Evolutionary conservation across 1,140 invertebrate species (phyloP).

Genomic region (Zaprionus camerounensis): DNA sequence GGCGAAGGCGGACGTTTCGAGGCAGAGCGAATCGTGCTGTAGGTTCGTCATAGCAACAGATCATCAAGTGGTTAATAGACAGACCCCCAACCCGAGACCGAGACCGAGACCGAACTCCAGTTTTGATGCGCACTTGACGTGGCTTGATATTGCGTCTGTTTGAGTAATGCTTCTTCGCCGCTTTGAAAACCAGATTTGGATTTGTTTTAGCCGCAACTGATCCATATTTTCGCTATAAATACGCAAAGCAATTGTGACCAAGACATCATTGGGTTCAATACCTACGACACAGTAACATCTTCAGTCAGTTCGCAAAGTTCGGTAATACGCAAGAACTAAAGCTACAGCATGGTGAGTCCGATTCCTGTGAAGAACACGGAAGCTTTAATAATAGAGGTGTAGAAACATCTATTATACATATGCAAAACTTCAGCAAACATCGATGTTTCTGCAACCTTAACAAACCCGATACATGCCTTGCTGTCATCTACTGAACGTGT

Average conservation of each 20-base stretch:
- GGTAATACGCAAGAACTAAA: constrained; percentile 40
- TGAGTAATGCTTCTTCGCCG: constrained; percentile 31
- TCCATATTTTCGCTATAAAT: constrained; percentile 65
- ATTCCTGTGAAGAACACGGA: not conserved
- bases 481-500: too few relatives aligned
- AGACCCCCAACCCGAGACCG: constrained; percentile 42
- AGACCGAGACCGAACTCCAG: constrained; percentile 20
- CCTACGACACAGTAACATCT: constrained; percentile 68
- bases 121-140: constrained; percentile 66
- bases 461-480: too few relatives aligned
- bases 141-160: constrained; percentile 27
- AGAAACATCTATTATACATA: too few relatives aligned
- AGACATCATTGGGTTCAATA: constrained; percentile 77
- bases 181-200: constrained; percentile 47
- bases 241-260: constrained; percentile 47
- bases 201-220: constrained; percentile 6
- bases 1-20: constrained; percentile 50
- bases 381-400: too few relatives aligned
- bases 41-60: constrained; percentile 37
- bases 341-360: constrained; percentile 63
- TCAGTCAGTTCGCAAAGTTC: constrained; percentile 51
- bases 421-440: too few relatives aligned
- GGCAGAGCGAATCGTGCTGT: constrained; percentile 18
- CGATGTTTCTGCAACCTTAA: too few relatives aligned
- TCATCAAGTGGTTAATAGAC: constrained; percentile 70